These are phyloP conservation scores for Taurulus bubalis DNA, from an alignment of 2,113 vertebrate species.

Conservation along the genomic window DNA sequence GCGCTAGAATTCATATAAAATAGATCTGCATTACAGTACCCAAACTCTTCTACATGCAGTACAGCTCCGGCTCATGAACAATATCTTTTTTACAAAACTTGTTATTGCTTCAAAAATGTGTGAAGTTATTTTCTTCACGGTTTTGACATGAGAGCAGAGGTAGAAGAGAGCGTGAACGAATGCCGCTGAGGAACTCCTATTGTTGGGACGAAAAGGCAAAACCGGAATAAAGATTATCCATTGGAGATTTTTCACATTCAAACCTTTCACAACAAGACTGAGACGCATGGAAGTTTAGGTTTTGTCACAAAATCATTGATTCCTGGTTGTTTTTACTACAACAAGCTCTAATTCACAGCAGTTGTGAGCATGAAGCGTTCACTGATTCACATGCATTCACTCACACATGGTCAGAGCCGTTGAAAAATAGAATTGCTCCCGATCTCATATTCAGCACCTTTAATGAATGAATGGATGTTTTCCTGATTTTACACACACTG, in stretches of 20 bases:
- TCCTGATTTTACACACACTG: background rate
- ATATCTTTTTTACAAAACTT: background rate
- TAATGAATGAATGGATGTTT: background rate
- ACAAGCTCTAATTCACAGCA: background rate
- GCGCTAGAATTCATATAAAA: slow-evolving; percentile 1
- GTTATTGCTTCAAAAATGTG: background rate
- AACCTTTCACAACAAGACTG: background rate
- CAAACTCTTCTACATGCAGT: too few species aligned
- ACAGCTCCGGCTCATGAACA: background rate
- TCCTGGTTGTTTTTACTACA: background rate
- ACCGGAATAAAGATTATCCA: background rate
- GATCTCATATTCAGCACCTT: background rate
- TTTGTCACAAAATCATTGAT: background rate
- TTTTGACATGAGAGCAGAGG: background rate
- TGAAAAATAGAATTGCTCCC: background rate
- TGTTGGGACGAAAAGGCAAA: background rate
- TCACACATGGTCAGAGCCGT: background rate
- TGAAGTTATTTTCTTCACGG: background rate
- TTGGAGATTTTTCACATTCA: background rate
- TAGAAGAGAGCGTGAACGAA: background rate
- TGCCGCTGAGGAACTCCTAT: background rate
- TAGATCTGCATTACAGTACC: background rate
- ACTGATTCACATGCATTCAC: background rate
- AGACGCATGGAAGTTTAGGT: background rate
- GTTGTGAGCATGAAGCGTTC: background rate